Evolutionary conservation across 1,140 invertebrate genomes (phyloP), one percentile per base, ranked within the genome.

Genomic region (Bombus picipes): DNA sequence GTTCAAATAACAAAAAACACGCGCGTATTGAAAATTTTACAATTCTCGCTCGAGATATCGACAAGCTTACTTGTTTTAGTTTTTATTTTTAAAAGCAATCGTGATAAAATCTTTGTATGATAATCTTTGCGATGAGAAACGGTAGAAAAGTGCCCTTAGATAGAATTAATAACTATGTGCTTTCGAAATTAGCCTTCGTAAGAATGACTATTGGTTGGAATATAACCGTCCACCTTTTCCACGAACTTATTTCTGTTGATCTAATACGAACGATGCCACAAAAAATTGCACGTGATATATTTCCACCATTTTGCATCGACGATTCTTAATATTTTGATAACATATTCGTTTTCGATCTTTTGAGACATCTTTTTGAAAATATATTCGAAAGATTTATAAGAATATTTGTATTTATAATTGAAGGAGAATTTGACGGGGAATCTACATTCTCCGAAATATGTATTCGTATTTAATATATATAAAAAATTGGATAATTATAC

Each of bases 61-160:
- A 13, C 37, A 39, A 3, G 4, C 28, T 71, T 12, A 13, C 0
- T 71, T 2, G 47, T 53, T 53, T 53, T 5, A 53, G 25, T 39
- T 12, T 39, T 39, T 2, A 0, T 39, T 28, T 39, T 6, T 22
- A 32, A 28, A 28, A 39, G 10, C 25, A 13, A 39, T 39, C 25
- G 39, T 39, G 22, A 71, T 39, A 39, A 25, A 71, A 25, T 68
- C 59, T 77, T 68, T 37, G 43, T 66, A 77, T 57, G 28, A 83
- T 77, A 70, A 41, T 77, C 47, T 72, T 81, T 43, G 76, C 66
- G 75, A 80, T 5, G 22, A 81, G 4, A 81, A 73, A 85, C 53
- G 82, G 90, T 93, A 94, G 91, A 88, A 90, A 94, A 94, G 94
- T 94, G 94, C 81, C 92, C 93, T 94, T 94, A 94, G 93, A 91